Conservation (phyloP, 2,797 vertebrate species). For the Oryzias dopingdopingensis region DNA sequence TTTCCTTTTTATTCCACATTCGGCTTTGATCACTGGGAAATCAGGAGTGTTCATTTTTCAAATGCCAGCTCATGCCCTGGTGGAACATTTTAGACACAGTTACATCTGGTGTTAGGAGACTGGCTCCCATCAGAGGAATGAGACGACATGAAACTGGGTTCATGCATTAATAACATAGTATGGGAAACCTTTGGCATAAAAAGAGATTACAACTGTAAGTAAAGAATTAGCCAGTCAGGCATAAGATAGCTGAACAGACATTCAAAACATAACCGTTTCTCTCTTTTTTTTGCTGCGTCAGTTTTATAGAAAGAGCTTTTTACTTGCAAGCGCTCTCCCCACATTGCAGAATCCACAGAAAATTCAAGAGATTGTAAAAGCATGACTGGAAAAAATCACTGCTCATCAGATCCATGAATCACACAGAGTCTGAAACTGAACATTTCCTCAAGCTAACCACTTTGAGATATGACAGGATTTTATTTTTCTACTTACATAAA, state of each 20-base stretch:
- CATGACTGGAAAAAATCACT: neutral
- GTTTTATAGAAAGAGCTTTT: too few species aligned
- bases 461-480: conserved; percentile 13
- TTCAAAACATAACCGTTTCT: too few species aligned
- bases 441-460: conserved; percentile 9
- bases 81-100: neutral
- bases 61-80: too few species aligned
- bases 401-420: conserved; percentile 12
- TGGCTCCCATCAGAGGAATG: neutral
- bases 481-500: conserved; percentile 29
- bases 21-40: too few species aligned
- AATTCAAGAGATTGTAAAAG: conserved; percentile 8
- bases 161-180: neutral
- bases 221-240: neutral
- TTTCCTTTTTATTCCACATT: too few species aligned
- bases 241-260: neutral
- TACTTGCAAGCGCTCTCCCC: too few species aligned
- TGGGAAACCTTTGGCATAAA: neutral
- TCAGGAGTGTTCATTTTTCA: too few species aligned
- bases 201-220: neutral
- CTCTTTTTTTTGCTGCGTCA: too few species aligned
- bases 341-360: too few species aligned
- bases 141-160: neutral
- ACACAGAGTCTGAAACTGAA: neutral
- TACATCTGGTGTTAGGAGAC: neutral